Evolutionary conservation across 2,113 vertebrate genomes (phyloP), one percentile per base, ranked within the genome.

Genomic region (Pelodiscus sinensis): DNA sequence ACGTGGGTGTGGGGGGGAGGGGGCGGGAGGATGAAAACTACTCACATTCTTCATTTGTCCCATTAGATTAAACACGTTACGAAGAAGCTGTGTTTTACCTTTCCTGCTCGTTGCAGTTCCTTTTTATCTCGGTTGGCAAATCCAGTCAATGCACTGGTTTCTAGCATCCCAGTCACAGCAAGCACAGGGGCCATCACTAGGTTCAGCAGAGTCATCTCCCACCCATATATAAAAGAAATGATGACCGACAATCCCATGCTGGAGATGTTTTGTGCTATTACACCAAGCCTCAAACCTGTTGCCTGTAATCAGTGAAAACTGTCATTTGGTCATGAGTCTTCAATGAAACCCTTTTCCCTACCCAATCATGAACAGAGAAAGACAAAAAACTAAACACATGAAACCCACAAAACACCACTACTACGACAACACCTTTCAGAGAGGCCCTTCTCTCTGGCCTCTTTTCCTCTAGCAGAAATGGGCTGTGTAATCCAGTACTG

Each of bases 201-300:
- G 81, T 97, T 88, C 85, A 97, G 8, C 75, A 96, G 89, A 68
- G 95, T 94, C 96, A 97, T 93, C 88, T 97, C 94, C 94, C 96
- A 95, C 51, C 84, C 35, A 4, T 89, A 92, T 10, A 92, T 79
- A 81, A 97, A 94, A 79, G 90, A 96, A 12, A 96, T 56, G 80
- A 97, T 75, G 57, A 89, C 22, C 62, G 95, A 97, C 77, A 97
- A 24, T 57, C 22, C 93, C 95, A 97, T 97, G 82, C 89, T 81
- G 62, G 75, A 91, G 78, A 73, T 81, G 31, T 96, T 97, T 92
- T 96, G 94, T 89, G 68, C 91, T 88, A 85, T 55, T 93, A 82
- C 82, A 92, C 84, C 95, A 83, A 96, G 19, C 51, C 91, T 96
- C 85, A 92, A 95, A 54, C 91, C 92, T 75, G 86, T 94, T 89